These are phyloP conservation scores for Drosophila miranda DNA, from an alignment of 1,140 invertebrate genomes.

Conservation along the genomic window DNA sequence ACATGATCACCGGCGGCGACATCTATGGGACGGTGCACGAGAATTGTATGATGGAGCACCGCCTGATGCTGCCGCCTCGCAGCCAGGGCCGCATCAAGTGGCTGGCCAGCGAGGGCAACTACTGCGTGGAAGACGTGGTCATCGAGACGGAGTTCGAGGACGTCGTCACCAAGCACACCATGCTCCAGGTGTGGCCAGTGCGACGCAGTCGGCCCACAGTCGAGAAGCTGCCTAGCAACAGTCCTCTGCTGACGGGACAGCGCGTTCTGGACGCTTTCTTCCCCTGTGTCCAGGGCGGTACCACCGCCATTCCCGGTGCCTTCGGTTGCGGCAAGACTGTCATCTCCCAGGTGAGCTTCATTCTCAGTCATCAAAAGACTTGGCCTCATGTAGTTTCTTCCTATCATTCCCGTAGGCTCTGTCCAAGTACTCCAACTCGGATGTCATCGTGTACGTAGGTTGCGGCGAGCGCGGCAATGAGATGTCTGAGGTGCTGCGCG, in stretches of 20 bases:
- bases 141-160: conserved; percentile 99
- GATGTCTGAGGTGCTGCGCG: conserved; percentile 95
- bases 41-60: conserved; percentile 98
- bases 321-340: conserved; percentile 87
- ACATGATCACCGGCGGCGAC: conserved; percentile 98
- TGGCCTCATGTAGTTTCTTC: no score
- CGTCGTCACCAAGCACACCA: conserved; percentile 92
- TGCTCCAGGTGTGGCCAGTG: conserved; percentile 98
- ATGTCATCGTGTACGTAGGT: conserved; percentile 99
- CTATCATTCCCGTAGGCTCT: conserved; percentile 85
- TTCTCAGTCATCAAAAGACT: no score
- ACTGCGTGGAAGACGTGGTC: conserved; percentile 96
- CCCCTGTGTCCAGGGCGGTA: conserved; percentile 99
- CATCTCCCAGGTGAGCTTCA: conserved; percentile 84
- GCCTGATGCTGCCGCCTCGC: conserved; percentile 95
- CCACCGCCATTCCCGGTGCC: conserved; percentile 99
- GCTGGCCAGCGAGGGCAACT: conserved; percentile 95
- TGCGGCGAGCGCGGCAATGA: conserved; percentile 97
- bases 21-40: conserved; percentile 97
- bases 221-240: conserved; percentile 98
- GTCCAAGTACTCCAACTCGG: conserved; percentile 99
- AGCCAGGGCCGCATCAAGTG: conserved; percentile 96
- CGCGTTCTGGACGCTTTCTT: conserved; percentile 98
- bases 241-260: conserved; percentile 98
- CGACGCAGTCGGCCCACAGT: conserved; percentile 95